These are phyloP conservation scores for Gobionotothen gibberifrons DNA, from an alignment of 2,797 vertebrate species.

Conservation along the genomic window DNA sequence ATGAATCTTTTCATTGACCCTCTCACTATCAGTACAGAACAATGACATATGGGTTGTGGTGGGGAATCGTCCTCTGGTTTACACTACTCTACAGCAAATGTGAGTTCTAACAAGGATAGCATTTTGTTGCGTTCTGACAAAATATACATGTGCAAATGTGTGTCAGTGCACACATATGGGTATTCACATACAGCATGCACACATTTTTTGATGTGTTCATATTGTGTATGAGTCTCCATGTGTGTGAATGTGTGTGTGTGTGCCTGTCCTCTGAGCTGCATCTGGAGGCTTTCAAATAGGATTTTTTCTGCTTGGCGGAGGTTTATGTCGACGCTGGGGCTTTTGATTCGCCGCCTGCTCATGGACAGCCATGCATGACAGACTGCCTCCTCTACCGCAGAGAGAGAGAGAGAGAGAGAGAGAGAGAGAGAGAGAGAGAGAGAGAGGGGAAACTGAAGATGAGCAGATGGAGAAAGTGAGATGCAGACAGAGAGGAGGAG, in stretches of 20 bases:
- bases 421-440: conserved; percentile 3
- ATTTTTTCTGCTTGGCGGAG: conserved; percentile 61
- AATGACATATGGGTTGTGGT: background rate
- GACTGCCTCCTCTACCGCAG: conserved; percentile 43
- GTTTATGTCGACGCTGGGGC: conserved; percentile 55
- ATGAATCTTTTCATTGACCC: background rate
- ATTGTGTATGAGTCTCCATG: background rate
- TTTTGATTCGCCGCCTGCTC: conserved; percentile 63
- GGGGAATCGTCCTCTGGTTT: background rate
- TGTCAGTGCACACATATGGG: background rate
- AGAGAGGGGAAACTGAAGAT: conserved; percentile 19
- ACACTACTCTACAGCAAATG: background rate
- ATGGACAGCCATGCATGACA: conserved; percentile 57
- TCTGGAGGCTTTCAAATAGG: conserved; percentile 62
- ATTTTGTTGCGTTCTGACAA: background rate
- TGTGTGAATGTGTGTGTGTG: background rate
- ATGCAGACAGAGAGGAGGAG: conserved; percentile 16
- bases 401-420: conserved; percentile 21
- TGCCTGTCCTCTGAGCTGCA: conserved; percentile 42
- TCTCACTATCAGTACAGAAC: background rate
- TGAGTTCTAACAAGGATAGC: background rate
- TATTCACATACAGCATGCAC: background rate
- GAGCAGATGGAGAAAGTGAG: conserved; percentile 31
- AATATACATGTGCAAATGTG: background rate
- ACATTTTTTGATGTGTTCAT: conserved; percentile 11